A percentile compares a stretch with the other conserved stretches of the same genome.
These are phyloP conservation scores for Anoplolepis gracilipes DNA, from an alignment of 1,140 invertebrate species.

Conservation along the genomic window DNA sequence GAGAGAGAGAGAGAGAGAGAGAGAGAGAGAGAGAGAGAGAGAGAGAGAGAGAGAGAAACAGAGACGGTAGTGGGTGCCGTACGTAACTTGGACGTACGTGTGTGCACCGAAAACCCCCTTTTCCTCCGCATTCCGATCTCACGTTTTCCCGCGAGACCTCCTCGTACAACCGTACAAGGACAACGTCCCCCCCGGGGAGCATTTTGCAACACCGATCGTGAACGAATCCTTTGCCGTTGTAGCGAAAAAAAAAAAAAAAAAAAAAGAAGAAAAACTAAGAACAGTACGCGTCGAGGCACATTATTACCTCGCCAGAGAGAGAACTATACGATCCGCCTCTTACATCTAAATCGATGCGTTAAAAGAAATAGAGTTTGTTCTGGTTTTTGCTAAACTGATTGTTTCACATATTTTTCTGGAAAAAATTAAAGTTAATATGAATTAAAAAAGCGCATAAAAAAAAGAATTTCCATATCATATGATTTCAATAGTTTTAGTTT, in stretches of 20 bases:
- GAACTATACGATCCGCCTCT: neutral
- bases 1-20: neutral
- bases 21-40: slow-evolving; percentile 30
- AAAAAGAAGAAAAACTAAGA: too few species aligned
- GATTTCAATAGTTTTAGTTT: neutral
- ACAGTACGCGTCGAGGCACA: slow-evolving; percentile 1
- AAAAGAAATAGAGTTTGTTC: neutral
- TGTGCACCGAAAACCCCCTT: slow-evolving; percentile 67
- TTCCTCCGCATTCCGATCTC: slow-evolving; percentile 74
- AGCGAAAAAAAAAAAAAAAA: neutral
- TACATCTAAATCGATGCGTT: slow-evolving; percentile 23
- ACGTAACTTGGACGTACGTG: slow-evolving; percentile 34
- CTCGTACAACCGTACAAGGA: slow-evolving; percentile 69
- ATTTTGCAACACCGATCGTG: slow-evolving; percentile 72
- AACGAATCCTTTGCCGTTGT: slow-evolving; percentile 46
- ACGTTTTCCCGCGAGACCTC: slow-evolving; percentile 72
- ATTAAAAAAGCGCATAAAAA: neutral
- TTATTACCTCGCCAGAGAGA: slow-evolving; percentile 12
- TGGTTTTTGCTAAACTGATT: neutral
- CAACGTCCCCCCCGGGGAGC: slow-evolving; percentile 71
- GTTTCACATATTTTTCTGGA: neutral
- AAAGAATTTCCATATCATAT: neutral
- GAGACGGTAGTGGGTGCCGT: slow-evolving; percentile 20
- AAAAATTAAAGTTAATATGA: neutral
- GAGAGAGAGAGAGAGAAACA: neutral